These are phyloP conservation scores for Mesodorylaimus sp. DNA, from an alignment of 2,888 invertebrate genomes.

Conservation along the genomic window DNA sequence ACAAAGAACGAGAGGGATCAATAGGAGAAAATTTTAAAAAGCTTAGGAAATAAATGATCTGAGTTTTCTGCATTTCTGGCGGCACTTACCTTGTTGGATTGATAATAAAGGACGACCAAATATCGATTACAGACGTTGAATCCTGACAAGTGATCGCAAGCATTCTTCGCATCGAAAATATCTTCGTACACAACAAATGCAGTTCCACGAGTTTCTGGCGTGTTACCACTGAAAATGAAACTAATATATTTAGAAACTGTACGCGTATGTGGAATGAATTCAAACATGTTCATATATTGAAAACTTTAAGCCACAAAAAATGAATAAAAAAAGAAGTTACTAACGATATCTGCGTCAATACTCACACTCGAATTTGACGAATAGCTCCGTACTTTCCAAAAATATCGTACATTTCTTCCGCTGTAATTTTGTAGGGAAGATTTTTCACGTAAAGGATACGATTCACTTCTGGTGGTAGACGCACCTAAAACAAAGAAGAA, in stretches of 20 bases:
- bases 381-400: constrained; percentile 99
- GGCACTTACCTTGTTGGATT: constrained; percentile 42
- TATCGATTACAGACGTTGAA: constrained; percentile 98
- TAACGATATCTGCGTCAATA: constrained; percentile 19
- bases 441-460: constrained; percentile 87
- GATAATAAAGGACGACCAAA: constrained; percentile 93
- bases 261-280: constrained; percentile 3
- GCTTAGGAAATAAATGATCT: too few species aligned
- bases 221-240: constrained; percentile 60
- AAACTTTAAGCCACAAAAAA: background rate
- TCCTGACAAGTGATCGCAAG: constrained; percentile 94
- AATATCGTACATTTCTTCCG: constrained; percentile 99
- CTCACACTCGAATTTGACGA: constrained; percentile 89
- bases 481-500: constrained; percentile 20
- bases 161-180: constrained; percentile 99
- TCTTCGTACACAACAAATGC: constrained; percentile 99
- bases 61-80: too few species aligned
- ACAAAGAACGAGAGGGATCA: too few species aligned
- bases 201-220: constrained; percentile 89
- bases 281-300: background rate
- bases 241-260: background rate
- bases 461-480: constrained; percentile 95
- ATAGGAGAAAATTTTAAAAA: too few species aligned
- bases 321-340: background rate
- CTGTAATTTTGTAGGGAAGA: constrained; percentile 94